Evolutionary conservation across 35 echinoderm and acorn worm species (phyloP).

Genomic region (Acanthaster planci): DNA sequence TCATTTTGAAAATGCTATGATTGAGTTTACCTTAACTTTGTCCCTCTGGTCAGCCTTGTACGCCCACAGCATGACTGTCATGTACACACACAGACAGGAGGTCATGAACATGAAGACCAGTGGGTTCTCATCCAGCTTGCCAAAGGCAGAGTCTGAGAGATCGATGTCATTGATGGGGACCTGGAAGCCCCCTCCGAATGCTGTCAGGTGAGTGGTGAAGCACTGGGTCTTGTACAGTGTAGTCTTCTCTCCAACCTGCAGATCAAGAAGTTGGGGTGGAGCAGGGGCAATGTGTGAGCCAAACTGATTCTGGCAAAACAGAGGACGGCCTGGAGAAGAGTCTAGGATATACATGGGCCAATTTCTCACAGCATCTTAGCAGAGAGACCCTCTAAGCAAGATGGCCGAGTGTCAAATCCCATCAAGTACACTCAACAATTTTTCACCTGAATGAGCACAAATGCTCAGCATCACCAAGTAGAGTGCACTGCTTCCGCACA

Average conservation of each 20-base stretch:
- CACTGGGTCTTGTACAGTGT: conserved; percentile 62
- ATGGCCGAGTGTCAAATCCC: no score
- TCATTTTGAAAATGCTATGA: not conserved
- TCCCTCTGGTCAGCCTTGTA: conserved; percentile 90
- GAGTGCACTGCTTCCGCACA: no score
- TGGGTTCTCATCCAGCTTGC: conserved; percentile 93
- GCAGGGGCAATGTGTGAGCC: no score
- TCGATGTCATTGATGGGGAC: conserved; percentile 95
- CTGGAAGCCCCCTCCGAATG: conserved; percentile 86
- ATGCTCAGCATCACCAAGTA: no score
- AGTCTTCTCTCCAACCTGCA: conserved; percentile 61
- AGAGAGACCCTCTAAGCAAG: no score
- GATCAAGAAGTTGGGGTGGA: no score
- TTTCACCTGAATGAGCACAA: no score
- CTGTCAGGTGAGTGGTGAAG: conserved; percentile 76
- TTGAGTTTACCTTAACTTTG: conserved; percentile 45
- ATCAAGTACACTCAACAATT: no score
- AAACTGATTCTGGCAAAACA: no score
- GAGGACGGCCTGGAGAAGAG: no score
- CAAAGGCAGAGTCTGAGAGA: conserved; percentile 78
- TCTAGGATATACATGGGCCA: no score
- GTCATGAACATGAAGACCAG: conserved; percentile 91
- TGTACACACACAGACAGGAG: conserved; percentile 68
- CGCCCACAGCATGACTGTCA: conserved; percentile 76
- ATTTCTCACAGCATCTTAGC: no score